Conservation (phyloP, 2,113 vertebrate species). For the Notechis scutatus region DNA sequence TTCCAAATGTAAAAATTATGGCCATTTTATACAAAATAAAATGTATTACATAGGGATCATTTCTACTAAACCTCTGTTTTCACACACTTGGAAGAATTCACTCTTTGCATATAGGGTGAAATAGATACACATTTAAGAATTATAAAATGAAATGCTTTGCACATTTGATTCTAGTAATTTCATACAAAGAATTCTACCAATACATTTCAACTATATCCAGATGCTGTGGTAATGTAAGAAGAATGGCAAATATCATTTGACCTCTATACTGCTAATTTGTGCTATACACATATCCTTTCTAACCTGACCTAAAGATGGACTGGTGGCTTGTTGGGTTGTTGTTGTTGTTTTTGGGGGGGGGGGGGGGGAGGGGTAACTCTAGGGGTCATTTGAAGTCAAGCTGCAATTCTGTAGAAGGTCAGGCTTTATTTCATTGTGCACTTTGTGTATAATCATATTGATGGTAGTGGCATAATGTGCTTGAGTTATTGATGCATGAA, state of each 20-base stretch:
- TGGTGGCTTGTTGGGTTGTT: not conserved
- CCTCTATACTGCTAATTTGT: constrained; percentile 35
- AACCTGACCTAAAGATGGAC: constrained; percentile 13
- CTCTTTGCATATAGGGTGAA: not conserved
- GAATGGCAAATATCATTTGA: constrained; percentile 16
- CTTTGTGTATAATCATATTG: constrained; percentile 21
- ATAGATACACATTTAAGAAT: not conserved
- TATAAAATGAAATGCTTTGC: not conserved
- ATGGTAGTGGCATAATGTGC: constrained; percentile 31
- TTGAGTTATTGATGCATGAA: constrained; percentile 38
- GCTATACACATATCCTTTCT: constrained; percentile 9
- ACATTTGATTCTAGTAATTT: not conserved
- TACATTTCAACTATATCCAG: fast-evolving
- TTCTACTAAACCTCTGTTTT: not conserved
- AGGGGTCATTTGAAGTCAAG: constrained; percentile 35
- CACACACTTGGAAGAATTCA: too few species aligned
- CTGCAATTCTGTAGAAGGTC: constrained; percentile 22
- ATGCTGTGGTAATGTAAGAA: fast-evolving
- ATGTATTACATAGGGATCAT: not conserved
- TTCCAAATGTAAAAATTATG: not conserved
- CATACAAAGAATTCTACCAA: not conserved
- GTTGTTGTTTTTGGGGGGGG: too few species aligned
- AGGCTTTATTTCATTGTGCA: constrained; percentile 13
- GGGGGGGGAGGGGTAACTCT: not conserved
- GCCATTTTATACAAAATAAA: not conserved